Conservation (phyloP, 2,113 vertebrate genomes). For the Xenopus borealis region DNA sequence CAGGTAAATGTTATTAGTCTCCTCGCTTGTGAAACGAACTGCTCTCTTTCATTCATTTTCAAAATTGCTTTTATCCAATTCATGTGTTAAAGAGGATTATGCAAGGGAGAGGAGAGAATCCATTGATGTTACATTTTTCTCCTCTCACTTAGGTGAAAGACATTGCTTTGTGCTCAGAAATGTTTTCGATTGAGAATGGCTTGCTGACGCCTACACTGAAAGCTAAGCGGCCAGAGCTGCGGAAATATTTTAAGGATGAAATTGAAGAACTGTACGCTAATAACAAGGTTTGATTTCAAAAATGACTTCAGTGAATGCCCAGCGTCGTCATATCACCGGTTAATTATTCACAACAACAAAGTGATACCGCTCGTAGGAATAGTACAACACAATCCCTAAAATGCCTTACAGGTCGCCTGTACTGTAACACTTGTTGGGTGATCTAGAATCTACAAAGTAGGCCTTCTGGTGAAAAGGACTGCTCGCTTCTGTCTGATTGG, state of each 20-base stretch:
- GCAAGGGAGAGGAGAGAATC: constrained; percentile 19
- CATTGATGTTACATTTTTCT: background rate
- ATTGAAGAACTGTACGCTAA: constrained; percentile 87
- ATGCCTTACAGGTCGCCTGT: constrained; percentile 63
- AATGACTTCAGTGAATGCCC: constrained; percentile 7
- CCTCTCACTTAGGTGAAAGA: constrained; percentile 76
- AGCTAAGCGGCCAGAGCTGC: constrained; percentile 82
- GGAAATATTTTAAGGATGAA: constrained; percentile 76
- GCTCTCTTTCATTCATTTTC: too few relatives aligned
- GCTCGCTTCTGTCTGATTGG: constrained; percentile 53
- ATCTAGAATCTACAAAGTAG: constrained; percentile 65
- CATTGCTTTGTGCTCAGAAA: constrained; percentile 74
- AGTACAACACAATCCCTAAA: constrained; percentile 64
- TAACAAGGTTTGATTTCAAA: constrained; percentile 73
- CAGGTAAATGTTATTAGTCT: constrained; percentile 69
- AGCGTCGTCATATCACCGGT: background rate
- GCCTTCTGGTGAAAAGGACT: constrained; percentile 71
- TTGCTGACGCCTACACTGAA: constrained; percentile 94
- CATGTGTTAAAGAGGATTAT: too few relatives aligned
- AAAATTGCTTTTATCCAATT: too few relatives aligned
- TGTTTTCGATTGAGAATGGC: constrained; percentile 89
- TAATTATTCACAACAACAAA: constrained; percentile 55
- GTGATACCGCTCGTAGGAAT: constrained; percentile 66
- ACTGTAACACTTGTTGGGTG: constrained; percentile 49
- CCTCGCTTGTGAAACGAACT: too few relatives aligned